A percentile compares a stretch with the other conserved stretches of the same genome.
Evolutionary conservation across 1,140 invertebrate species (phyloP).

Genomic region (Ptiloglossa arizonensis): DNA sequence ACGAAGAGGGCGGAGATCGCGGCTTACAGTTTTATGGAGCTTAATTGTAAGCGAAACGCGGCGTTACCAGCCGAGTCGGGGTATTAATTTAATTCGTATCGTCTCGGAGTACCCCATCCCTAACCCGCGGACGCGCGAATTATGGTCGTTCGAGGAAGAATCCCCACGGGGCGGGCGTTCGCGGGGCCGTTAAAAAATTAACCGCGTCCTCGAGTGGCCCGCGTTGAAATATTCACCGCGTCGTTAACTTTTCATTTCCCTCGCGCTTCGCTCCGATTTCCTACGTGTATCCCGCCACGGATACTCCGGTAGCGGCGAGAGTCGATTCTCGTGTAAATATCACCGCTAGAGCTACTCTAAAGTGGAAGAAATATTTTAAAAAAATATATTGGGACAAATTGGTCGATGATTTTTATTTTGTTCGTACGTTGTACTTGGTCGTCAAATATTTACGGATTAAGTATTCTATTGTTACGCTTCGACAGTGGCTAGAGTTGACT

Average conservation of each 20-base stretch:
- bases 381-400: too few species aligned
- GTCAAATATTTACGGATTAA: too few species aligned
- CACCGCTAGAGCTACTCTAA: too few species aligned
- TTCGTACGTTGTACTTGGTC: too few species aligned
- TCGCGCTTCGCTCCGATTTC: background rate
- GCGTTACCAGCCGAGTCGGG: constrained; percentile 49
- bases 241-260: constrained; percentile 19
- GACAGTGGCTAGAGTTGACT: too few species aligned
- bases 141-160: constrained; percentile 14
- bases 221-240: constrained; percentile 11
- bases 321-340: too few species aligned
- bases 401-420: too few species aligned
- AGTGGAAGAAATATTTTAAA: too few species aligned
- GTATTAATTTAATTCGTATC: constrained; percentile 64
- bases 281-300: background rate
- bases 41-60: constrained; percentile 67
- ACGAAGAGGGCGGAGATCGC: constrained; percentile 6
- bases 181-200: background rate
- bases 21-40: constrained; percentile 63
- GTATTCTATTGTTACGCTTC: too few species aligned
- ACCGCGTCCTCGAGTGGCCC: background rate
- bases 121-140: background rate
- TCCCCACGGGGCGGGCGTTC: background rate
- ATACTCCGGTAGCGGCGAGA: too few species aligned
- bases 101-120: background rate